Percentiles rank a stretch among this genome's conserved stretches.
These are phyloP conservation scores for Lucilia cuprina DNA, from an alignment of 1,140 invertebrate genomes.

Conservation along the genomic window DNA sequence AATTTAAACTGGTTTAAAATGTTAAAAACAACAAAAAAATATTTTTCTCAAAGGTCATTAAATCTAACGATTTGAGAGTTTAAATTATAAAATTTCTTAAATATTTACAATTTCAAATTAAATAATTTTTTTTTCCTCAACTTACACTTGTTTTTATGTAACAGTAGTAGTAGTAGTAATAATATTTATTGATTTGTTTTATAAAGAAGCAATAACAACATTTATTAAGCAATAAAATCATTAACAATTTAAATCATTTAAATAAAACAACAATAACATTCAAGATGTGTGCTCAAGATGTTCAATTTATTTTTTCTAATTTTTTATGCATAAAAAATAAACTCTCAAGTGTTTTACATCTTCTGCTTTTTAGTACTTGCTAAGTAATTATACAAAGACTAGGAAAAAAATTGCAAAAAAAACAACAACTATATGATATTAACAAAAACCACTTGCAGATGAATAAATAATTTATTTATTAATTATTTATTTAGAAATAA, in stretches of 20 bases:
- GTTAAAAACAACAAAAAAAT: too few species aligned
- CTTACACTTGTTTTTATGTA: neutral
- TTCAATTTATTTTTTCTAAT: neutral
- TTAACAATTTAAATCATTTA: neutral
- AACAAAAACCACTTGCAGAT: neutral
- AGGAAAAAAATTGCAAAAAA: too few species aligned
- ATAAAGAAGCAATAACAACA: neutral
- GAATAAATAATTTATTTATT: neutral
- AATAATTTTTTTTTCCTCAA: neutral
- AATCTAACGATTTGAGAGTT: too few species aligned
- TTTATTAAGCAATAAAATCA: neutral
- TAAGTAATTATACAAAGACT: neutral
- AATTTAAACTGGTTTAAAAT: too few species aligned
- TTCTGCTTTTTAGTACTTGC: neutral
- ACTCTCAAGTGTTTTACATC: neutral
- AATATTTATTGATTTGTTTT: neutral
- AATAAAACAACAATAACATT: neutral
- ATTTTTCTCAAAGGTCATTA: too few species aligned
- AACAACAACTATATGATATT: neutral
- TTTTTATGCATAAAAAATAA: neutral
- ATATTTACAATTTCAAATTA: neutral
- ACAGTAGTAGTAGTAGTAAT: neutral
- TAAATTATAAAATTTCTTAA: neutral
- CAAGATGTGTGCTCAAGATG: neutral
- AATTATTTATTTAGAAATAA: neutral